These are phyloP conservation scores for Melinaea marsaeus DNA, from an alignment of 2,888 invertebrate genomes.

Conservation along the genomic window DNA sequence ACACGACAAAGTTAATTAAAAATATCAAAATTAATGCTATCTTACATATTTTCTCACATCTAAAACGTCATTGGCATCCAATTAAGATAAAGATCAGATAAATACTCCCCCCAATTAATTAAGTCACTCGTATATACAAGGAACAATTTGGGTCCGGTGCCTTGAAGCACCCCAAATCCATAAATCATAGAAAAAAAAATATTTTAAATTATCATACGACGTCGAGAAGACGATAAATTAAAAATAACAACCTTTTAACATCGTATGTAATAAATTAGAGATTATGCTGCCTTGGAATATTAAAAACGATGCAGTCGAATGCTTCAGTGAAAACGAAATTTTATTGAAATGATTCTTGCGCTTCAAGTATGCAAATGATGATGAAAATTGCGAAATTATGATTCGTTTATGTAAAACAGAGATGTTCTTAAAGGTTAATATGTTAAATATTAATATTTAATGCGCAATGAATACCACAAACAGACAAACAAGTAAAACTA, in stretches of 20 bases:
- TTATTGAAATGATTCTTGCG: constrained; percentile 2
- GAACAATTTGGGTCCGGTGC: constrained; percentile 15
- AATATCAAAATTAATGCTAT: not conserved
- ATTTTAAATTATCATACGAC: constrained; percentile 14
- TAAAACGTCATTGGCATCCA: constrained; percentile 30
- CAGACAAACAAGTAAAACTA: too few relatives aligned
- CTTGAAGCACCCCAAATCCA: constrained; percentile 29
- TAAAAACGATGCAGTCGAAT: constrained; percentile 8
- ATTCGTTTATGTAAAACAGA: too few relatives aligned
- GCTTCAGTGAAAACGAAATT: constrained; percentile 8
- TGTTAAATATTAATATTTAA: too few relatives aligned
- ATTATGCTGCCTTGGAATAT: too few relatives aligned
- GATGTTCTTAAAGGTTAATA: too few relatives aligned
- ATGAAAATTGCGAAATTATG: too few relatives aligned
- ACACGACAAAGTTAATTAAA: not conserved
- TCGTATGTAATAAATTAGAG: not conserved
- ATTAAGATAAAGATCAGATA: constrained; percentile 38
- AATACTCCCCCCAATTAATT: constrained; percentile 33
- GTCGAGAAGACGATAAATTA: not conserved
- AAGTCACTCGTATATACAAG: constrained; percentile 8
- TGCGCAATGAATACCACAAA: too few relatives aligned
- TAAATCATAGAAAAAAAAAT: constrained; percentile 26
- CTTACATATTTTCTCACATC: not conserved
- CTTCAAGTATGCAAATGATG: not conserved
- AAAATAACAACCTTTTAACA: not conserved